Base-by-base conservation (phyloP, 2,888 invertebrate species). In the Phortica okadai region DNA sequence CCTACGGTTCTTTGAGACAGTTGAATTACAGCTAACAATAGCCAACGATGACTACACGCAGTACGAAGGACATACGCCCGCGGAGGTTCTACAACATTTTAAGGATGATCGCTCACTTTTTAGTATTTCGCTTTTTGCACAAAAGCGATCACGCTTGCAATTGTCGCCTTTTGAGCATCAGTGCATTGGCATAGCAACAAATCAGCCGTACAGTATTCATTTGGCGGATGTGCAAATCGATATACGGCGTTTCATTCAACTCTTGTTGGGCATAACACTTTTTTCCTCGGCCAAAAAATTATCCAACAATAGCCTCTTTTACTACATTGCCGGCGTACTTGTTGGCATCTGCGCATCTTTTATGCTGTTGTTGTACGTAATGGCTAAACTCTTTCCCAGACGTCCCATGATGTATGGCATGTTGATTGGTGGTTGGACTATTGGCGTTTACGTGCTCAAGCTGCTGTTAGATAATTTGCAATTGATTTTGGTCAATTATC, bases 281-380 rank as follows among this genome's bases (percentile, higher is more conserved):
- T 96, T 97, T 91, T 93, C 95, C 83, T 93, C 93, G 74, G 96
- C 97, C 0, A 93, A 93, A 2, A 93, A 92, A 74, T 92, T 98
- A 74, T 96, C 97, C 82, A 93, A 94, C 79, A 98, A 98, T 89
- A 93, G 94, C 0, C 83, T 96, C 14, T 97, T 98, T 90, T 98
- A 97, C 91, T 98, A 98, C 87, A 90, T 97, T 1, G 95, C 96
- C 83, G 98, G 98, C 0, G 92, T 97, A 44, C 90, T 94, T 0
- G 90, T 98, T 41, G 98, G 98, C 14, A 94, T 98, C 42, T 93
- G 94, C 77, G 96, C 96, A 0, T 98, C 98, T 0, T 93, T 97
- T 80, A 92, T 98, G 88, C 93, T 98, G 50, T 89, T 97, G 0
- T 94, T 98, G 62, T 97, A 96, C 89, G 93, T 98, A 80, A 78